Base-by-base conservation (phyloP, 2,888 invertebrate species). In the Crossocerus cetratus region DNA sequence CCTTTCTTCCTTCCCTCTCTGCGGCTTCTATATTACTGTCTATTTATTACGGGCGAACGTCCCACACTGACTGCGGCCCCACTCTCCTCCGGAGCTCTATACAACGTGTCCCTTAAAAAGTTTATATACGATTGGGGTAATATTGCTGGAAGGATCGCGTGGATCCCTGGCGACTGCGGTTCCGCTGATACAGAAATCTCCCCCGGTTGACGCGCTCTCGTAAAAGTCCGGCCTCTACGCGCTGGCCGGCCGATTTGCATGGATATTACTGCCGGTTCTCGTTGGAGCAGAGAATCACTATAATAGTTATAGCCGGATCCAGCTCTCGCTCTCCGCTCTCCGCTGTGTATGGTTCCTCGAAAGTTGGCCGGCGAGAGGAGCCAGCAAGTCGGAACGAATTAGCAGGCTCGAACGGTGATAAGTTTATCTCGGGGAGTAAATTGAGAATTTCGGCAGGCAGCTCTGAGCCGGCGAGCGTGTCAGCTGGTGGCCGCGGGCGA, bases 401-500 rank as follows among this genome's bases (percentile, higher is more conserved):
- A 77, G 64, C 54, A 73, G 32, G 32, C 69, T 54, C 21, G 54
- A 69, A 23, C 32, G 18, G 53, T 69, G 81, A 82, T 71, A 73
- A 66, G 76, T 82, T 74, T 78, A 82, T 82, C 78, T 65, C 44
- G 54, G 68, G 63, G 66, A n/a, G 81, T 82, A 82, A 82, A 78
- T 70, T 82, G 82, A 82, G 82, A 77, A 65, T 82, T 59, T 64
- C 62, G 54, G 22, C 8, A 14, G 49, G 53, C 69, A 57, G 57
- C 55, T 54, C 65, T 43, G 77, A 70, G 77, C 77, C 70, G 70
- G 58, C 61, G 70, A 43, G 32, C 64, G 78, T 83, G 86, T 86
- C 86, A 86, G 86, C 86, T 86, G 86, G 86, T 78, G 83, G 71
- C 69, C 86, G 86, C 77, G 63, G 69, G 69, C 8, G 69, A 32